A percentile compares a stretch with the other conserved stretches of the same genome.
Evolutionary conservation across 2,113 vertebrate genomes (phyloP).

Genomic region (Apaloderma vittatum): DNA sequence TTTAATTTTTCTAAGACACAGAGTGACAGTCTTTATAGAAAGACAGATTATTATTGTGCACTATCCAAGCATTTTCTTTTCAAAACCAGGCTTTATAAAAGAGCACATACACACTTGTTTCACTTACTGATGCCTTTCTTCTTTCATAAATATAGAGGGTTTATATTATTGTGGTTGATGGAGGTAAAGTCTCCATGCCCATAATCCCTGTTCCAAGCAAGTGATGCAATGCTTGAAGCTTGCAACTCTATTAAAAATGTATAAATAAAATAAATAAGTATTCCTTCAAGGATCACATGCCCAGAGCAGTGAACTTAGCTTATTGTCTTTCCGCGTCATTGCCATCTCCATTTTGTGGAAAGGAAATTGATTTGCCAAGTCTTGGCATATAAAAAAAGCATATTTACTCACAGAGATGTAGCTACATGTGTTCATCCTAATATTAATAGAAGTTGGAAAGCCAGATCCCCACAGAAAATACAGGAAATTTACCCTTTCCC

Average conservation of each 20-base stretch:
- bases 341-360: not conserved
- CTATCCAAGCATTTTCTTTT: not conserved
- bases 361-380: not conserved
- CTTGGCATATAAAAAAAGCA: not conserved
- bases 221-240: not conserved
- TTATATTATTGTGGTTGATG: not conserved
- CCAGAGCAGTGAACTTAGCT: not conserved
- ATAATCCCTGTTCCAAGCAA: not conserved
- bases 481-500: not conserved
- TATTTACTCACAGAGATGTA: not conserved
- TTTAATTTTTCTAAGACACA: constrained; percentile 49
- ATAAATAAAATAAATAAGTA: not conserved
- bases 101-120: not conserved
- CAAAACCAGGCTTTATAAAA: not conserved
- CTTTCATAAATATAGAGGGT: not conserved
- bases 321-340: not conserved
- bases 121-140: not conserved
- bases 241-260: not conserved
- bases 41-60: not conserved
- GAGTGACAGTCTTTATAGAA: not conserved
- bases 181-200: not conserved
- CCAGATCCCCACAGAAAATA: not conserved
- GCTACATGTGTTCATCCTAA: not conserved
- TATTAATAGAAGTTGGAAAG: not conserved
- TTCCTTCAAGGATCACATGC: not conserved